Base-by-base conservation (phyloP, 2,888 invertebrate genomes). In the Steromphala cineraria region DNA sequence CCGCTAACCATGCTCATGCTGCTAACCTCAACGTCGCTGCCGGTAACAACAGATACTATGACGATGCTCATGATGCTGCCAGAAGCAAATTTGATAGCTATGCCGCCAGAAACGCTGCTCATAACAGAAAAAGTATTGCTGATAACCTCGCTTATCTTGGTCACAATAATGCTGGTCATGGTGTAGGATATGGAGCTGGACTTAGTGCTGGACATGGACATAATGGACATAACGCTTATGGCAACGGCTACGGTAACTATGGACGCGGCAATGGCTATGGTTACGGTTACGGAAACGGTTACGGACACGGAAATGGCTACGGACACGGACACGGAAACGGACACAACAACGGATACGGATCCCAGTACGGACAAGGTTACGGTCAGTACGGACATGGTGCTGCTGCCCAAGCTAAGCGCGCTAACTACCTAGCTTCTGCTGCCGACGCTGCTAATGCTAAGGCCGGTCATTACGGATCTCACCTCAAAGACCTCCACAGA, bases 381-480 rank as follows among this genome's bases (percentile, higher is more conserved):
- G 46, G 46, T 19, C 75, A 75, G 13, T 15, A 24, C 13, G 75
- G 75, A 46, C 46, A 40, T 24, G 75, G 46, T 52, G 24, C 24
- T 5, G 52, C 46, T n/a, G 75, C 75, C 13, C 46, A 19, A 21
- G 46, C 21, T 19, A 40, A 52, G 2, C 46, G 24, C 24, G 19
- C 52, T n/a, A 75, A 75, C 75, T 17, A 36, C 17, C 24, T 24
- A 53, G 80, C 80, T 55, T 31, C 52, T 17, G 82, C 78, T 52
- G 75, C 80, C 74, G 79, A 28, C 21, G 75, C 75, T 52, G 82
- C 40, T 78, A 75, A 15, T 82, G 75, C 80, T 74, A 75, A 24
- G 36, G 56, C 80, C 55, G 80, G 80, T 36, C 31, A 76, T 31
- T 31, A 76, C n/a, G 36, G 24, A 10, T 24, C 76, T 17, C 55